phyloP scores from a whole-genome alignment of 2,113 vertebrate species.

The Dromiciops gliroides region DNA sequence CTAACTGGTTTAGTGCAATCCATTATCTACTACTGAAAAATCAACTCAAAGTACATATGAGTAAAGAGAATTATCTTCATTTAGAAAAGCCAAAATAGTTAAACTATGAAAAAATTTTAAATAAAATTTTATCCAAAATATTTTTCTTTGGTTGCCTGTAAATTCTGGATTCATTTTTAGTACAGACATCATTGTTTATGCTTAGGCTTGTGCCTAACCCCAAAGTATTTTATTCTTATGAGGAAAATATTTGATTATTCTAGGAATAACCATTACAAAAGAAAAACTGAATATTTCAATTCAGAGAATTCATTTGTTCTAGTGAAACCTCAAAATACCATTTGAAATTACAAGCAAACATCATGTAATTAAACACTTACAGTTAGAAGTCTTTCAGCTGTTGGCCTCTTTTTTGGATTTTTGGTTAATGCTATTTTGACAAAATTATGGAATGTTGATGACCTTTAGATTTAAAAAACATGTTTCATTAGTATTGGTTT shows the following conservation, averaged over 20 bases:
- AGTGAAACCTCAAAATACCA: background rate
- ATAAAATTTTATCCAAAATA: background rate
- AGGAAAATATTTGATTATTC: background rate
- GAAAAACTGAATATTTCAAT: constrained; percentile 25
- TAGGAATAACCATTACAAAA: constrained; percentile 22
- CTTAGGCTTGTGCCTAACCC: background rate
- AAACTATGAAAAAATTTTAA: constrained; percentile 25
- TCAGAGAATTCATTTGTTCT: constrained; percentile 3
- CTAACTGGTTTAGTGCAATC: background rate
- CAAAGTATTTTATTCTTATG: constrained; percentile 2
- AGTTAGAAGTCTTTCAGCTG: constrained; percentile 94
- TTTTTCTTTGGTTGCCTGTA: constrained; percentile 23
- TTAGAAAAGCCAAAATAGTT: background rate
- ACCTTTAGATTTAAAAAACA: constrained; percentile 86
- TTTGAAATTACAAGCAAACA: background rate
- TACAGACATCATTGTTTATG: constrained; percentile 23
- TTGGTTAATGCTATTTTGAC: constrained; percentile 97
- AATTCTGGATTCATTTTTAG: constrained; percentile 33
- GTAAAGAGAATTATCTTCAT: constrained; percentile 39
- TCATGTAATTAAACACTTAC: constrained; percentile 84
- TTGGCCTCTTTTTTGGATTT: constrained; percentile 98
- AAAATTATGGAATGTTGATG: constrained; percentile 95
- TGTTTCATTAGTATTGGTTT: constrained; percentile 43
- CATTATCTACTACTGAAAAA: constrained; percentile 16
- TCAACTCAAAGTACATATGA: constrained; percentile 8